Evolutionary conservation across 2,113 vertebrate species (phyloP).

Genomic region (Nettapus auritus): DNA sequence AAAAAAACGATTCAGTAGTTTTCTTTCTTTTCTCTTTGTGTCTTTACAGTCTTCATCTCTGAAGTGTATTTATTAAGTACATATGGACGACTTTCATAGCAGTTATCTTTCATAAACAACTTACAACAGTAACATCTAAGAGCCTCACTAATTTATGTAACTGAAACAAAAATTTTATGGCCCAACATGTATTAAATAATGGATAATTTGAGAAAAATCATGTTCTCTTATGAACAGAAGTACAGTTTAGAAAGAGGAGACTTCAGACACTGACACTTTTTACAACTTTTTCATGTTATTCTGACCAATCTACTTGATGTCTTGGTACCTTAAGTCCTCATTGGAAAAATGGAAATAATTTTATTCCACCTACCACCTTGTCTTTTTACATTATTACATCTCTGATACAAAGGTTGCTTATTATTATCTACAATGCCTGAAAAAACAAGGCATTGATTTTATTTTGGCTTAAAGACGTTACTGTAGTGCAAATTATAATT

Average conservation of each 20-base stretch:
- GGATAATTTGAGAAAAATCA: background rate
- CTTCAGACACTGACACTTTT: background rate
- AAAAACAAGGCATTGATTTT: background rate
- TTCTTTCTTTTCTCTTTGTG: background rate
- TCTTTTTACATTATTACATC: background rate
- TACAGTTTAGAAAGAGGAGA: background rate
- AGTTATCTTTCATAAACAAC: background rate
- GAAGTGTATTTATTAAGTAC: background rate
- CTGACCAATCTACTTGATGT: background rate
- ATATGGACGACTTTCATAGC: background rate
- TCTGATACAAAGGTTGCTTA: background rate
- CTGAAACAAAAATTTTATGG: background rate
- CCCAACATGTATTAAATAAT: background rate
- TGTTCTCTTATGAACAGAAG: background rate
- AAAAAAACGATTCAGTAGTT: background rate
- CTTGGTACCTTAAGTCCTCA: background rate
- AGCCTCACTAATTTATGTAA: background rate
- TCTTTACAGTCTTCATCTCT: background rate
- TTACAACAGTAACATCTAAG: background rate
- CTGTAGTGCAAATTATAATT: background rate
- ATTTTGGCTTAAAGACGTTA: background rate
- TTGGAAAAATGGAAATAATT: background rate
- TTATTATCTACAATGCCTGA: background rate
- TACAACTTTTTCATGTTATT: background rate
- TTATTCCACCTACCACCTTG: background rate